Evolutionary conservation across 2,113 vertebrate species (phyloP), one percentile per base, ranked within the genome.

Genomic region (Lycaon pictus): DNA sequence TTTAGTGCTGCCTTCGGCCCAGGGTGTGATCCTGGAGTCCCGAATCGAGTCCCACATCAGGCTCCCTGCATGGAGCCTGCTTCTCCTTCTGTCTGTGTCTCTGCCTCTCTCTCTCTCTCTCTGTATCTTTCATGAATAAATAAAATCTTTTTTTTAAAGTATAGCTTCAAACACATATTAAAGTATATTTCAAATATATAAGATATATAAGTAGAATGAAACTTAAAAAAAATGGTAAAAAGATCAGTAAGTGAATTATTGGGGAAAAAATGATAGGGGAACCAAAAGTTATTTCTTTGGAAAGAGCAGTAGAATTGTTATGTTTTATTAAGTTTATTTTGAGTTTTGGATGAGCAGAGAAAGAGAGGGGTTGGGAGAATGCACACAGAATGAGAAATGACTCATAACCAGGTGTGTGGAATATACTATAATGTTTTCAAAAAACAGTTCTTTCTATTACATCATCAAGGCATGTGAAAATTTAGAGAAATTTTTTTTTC

Each of bases 401-500:
- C 55, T 76, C 37, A 86, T 25, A 67, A 20, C 19, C 19, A 91
- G 82, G 32, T 29, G 4, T 51, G 53, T 90, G 23, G 29, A 22
- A 55, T 43, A 84, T 60, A 12, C 22, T 55, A 19, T 37, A 37
- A 37, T n/a, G 53, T 25, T 48, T 76, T 8, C 32, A 69, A 29
- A 43, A 93, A 37, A 62, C 16, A 77, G 1, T 62, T 83, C 11
- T 32, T 37, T 79, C 37, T 76, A 32, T 55, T 71, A 84, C 17
- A 53, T 55, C 48, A 74, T 56, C 8, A 72, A 85, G 20, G 19
- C 29, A 27, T 27, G 12, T 58, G 48, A 90, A 67, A 87, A 87
- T 86, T 87, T 87, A 81, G 63, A 69, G 37, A 67, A 82, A 87
- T 62, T 71, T 72, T 56, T 65, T 81, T 95, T 90, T 60, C 84